Conservation (phyloP, 2,113 vertebrate species). For the Cyanoderma ruficeps region DNA sequence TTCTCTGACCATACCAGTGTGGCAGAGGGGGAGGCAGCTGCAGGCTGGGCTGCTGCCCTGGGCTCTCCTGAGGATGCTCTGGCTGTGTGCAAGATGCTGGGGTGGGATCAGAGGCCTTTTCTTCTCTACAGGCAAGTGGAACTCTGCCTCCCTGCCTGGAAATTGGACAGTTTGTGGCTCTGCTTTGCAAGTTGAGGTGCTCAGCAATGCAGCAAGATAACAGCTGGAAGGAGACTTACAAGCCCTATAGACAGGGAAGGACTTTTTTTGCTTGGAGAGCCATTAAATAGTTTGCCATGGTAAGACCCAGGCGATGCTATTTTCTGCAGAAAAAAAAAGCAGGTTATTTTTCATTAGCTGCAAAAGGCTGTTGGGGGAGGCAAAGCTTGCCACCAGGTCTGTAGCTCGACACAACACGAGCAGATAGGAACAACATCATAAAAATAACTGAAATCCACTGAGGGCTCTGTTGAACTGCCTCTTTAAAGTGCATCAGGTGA, state of each 20-base stretch:
- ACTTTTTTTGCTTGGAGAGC: not conserved
- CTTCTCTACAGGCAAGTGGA: not conserved
- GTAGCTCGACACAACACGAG: accelerated
- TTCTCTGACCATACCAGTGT: accelerated
- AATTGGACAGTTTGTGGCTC: not conserved
- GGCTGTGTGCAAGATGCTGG: not conserved
- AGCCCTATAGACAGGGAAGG: not conserved
- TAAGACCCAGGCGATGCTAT: not conserved
- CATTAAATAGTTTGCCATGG: not conserved
- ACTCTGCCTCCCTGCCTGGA: not conserved
- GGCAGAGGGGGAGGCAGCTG: not conserved
- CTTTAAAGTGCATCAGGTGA: not conserved
- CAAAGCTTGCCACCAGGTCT: not conserved
- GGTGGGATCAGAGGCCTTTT: not conserved
- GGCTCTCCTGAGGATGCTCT: not conserved
- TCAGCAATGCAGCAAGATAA: not conserved
- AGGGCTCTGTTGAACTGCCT: not conserved
- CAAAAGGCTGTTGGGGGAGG: not conserved
- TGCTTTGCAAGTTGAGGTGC: not conserved
- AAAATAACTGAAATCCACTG: slow-evolving; percentile 2
- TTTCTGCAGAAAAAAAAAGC: slow-evolving; percentile 18
- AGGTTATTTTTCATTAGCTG: slow-evolving; percentile 18
- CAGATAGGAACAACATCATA: not conserved
- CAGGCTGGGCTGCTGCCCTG: not conserved
- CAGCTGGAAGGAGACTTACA: not conserved